phyloP scores from a whole-genome alignment of 1,140 invertebrate species.

The Apis mellifera region Amel_HAv3.1 CM009931.2:5953501-5954000 shows the following conservation, averaged over 20 bases:
- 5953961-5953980: background rate
- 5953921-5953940: background rate
- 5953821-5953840: background rate
- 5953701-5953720: too few species aligned
- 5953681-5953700: too few species aligned
- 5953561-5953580: too few species aligned
- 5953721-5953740: background rate
- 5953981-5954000: background rate
- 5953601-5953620: too few species aligned
- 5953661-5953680: too few species aligned
- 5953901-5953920: background rate
- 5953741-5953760: slow-evolving; percentile 6
- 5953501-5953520: slow-evolving; percentile 17
- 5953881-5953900: background rate
- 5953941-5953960: background rate
- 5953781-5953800: background rate
- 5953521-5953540: background rate
- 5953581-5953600: too few species aligned
- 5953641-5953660: too few species aligned
- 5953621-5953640: too few species aligned
- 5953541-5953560: background rate
- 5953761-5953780: background rate
- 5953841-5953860: background rate
- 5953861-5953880: background rate
- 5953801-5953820: background rate